A percentile compares a stretch with the other conserved stretches of the same genome.
Conservation (phyloP, 2,113 vertebrate genomes). For the Ceyx cyanopectus region DNA sequence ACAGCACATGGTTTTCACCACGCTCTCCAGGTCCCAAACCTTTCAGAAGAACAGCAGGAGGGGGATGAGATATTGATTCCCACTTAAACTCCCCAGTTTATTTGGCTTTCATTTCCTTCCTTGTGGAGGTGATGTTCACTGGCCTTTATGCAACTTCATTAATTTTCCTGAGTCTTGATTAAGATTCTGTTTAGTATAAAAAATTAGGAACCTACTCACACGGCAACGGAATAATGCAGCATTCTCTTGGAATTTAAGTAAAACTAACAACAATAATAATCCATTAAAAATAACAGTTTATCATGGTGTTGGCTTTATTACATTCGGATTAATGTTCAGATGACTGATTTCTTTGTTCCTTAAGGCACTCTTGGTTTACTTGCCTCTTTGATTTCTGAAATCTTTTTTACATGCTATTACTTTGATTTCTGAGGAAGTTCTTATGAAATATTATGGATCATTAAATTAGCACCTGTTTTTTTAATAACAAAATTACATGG, state of each 20-base stretch:
- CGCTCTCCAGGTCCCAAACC: not conserved
- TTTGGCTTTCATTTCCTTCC: constrained; percentile 15
- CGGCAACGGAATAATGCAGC: not conserved
- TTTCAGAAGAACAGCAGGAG: constrained; percentile 41
- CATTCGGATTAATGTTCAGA: constrained; percentile 30
- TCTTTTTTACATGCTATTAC: constrained; percentile 17
- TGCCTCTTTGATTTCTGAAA: not conserved
- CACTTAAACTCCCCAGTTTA: constrained; percentile 22
- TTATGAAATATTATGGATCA: constrained; percentile 43
- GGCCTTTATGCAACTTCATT: not conserved
- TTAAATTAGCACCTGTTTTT: constrained; percentile 55
- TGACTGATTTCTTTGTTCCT: constrained; percentile 27
- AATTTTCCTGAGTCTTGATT: constrained; percentile 34
- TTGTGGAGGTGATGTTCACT: not conserved
- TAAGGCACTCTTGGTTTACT: constrained; percentile 28
- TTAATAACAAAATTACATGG: constrained; percentile 1
- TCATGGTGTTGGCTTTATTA: constrained; percentile 17
- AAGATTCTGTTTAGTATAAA: not conserved
- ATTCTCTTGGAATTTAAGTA: constrained; percentile 18
- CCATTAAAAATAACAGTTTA: constrained; percentile 18
- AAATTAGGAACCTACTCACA: not conserved
- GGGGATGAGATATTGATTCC: constrained; percentile 30
- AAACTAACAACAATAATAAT: constrained; percentile 30
- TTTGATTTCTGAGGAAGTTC: constrained; percentile 54
- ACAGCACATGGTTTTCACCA: not conserved